Evolutionary conservation across 2,113 vertebrate genomes (phyloP), one percentile per base, ranked within the genome.

Genomic region (Stigmatopora nigra): DNA sequence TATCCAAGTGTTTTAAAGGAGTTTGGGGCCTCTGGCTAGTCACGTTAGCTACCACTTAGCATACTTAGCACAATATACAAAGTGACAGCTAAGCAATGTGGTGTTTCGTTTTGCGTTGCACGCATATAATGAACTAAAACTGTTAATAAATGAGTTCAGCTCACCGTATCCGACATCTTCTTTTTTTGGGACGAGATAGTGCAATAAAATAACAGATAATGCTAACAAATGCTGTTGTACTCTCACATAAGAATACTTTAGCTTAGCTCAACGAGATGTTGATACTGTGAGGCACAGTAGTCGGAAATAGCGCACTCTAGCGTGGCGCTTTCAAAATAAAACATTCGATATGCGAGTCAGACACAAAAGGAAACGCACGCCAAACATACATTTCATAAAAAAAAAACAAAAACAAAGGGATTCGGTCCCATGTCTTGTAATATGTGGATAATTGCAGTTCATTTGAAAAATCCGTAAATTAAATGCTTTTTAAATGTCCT

Each of bases 131-230:
- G 66, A 59, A 46, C 1, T 19, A 11, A 1, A 16, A 2, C 0
- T 0, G 16, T 3, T 7, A 2, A 4, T 10, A 1, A 2, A 2
- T 14, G 17, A 12, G 46, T 0, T 0, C 0, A 3, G 55, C 87
- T 84, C 57, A 92, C 91, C 89, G 90, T 88, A 48, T 92, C 91
- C 68, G 91, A 92, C 91, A 92, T 92, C 61, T n/a, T 87, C 15
- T 48, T 13, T 16, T 61, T 20, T 41, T 22, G 9, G 44, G 11
- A 0, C 7, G 38, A 13, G 20, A 31, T 59, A 67, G 57, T 56
- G 1, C 9, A 45, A 9, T 44, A 19, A 77, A 49, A 68, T 68
- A 53, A 59, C 61, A 66, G 25, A 73, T 65, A 52, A 73, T 72
- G 71, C 71, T 47, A 61, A 3, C 49, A 58, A 48, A 2, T 48